Conservation (phyloP, 2,888 invertebrate species). For the Volucella bombylans region DNA sequence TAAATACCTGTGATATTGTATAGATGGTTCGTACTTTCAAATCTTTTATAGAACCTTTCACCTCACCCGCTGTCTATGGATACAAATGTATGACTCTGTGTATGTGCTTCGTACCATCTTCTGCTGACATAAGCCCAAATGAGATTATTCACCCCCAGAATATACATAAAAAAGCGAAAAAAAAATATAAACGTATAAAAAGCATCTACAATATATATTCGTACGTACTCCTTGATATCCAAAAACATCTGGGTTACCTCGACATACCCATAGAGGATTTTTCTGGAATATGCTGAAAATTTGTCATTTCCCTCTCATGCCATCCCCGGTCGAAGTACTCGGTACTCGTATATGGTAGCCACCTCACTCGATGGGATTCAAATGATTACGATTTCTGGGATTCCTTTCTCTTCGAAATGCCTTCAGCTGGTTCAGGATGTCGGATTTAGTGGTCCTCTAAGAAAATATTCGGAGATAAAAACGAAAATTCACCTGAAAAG, state of each 20-base stretch:
- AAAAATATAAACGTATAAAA: background rate
- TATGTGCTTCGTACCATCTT: conserved; percentile 31
- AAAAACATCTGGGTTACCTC: conserved; percentile 16
- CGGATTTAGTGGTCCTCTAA: conserved; percentile 49
- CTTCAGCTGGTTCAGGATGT: conserved; percentile 31
- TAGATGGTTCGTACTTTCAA: conserved; percentile 16
- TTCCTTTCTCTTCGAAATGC: conserved; percentile 23
- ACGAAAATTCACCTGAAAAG: conserved; percentile 44
- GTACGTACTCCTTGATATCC: conserved; percentile 3
- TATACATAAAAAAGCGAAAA: conserved; percentile 6
- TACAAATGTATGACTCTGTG: background rate
- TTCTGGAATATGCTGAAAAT: conserved; percentile 35
- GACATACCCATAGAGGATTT: conserved; percentile 12
- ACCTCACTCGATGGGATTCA: conserved; percentile 53
- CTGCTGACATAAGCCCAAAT: conserved; percentile 53
- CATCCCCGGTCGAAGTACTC: background rate
- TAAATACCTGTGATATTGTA: conserved; percentile 48
- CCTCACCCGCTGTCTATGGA: background rate
- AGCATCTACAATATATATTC: no score
- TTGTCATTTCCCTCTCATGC: conserved; percentile 24
- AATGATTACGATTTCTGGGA: conserved; percentile 58
- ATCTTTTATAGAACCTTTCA: conserved; percentile 1
- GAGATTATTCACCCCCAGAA: conserved; percentile 40
- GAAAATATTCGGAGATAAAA: conserved; percentile 62
- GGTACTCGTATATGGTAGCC: background rate